A percentile compares a stretch with the other conserved stretches of the same genome.
These are phyloP conservation scores for Xiphorhynchus elegans DNA, from an alignment of 2,113 vertebrate species.

Conservation along the genomic window DNA sequence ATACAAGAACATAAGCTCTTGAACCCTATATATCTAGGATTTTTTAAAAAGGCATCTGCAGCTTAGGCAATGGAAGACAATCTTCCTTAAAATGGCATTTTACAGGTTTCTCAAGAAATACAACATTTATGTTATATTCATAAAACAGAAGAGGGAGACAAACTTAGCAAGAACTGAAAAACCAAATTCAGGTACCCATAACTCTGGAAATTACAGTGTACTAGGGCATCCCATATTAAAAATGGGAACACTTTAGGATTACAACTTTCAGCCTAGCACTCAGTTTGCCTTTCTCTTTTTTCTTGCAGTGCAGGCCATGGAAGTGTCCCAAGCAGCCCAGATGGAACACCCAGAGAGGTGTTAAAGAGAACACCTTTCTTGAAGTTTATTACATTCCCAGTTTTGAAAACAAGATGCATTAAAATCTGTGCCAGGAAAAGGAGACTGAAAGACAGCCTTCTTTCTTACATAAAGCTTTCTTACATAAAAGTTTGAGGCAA, in stretches of 20 bases:
- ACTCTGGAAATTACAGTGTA: not conserved
- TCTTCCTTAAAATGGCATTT: not conserved
- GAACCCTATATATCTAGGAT: not conserved
- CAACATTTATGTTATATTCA: not conserved
- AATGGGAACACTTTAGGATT: not conserved
- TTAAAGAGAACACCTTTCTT: slow-evolving; percentile 40
- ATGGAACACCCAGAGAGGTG: slow-evolving; percentile 35
- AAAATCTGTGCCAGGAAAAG: slow-evolving; percentile 25
- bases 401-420: slow-evolving; percentile 32
- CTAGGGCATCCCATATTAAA: not conserved
- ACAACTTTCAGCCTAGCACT: not conserved
- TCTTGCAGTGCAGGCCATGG: not conserved
- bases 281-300: not conserved
- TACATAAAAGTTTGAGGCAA: not conserved
- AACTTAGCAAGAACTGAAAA: not conserved
- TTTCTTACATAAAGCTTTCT: slow-evolving; percentile 2
- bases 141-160: not conserved
- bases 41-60: not conserved
- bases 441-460: not conserved
- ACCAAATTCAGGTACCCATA: not conserved
- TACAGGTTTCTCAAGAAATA: not conserved
- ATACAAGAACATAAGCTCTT: not conserved
- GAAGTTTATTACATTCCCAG: not conserved
- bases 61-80: not conserved
- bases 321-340: slow-evolving; percentile 30